Conservation (phyloP, 2,113 vertebrate genomes). For the Neolamprologus sp. region DNA sequence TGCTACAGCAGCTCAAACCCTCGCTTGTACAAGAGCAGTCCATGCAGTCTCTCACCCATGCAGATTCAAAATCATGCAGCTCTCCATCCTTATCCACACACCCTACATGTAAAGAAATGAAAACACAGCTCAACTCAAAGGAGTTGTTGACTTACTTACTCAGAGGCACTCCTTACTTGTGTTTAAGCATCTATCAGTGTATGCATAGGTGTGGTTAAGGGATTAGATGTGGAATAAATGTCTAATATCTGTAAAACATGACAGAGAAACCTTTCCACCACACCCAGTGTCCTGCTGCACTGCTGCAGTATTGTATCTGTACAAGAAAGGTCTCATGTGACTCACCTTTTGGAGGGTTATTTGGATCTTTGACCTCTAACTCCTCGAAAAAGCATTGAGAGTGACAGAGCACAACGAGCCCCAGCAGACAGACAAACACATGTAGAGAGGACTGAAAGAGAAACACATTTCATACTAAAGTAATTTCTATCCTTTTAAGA, state of each 20-base stretch:
- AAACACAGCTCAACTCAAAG: neutral
- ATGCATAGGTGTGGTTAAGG: neutral
- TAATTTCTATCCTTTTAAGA: neutral
- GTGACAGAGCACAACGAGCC: constrained; percentile 21
- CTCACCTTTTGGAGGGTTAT: constrained; percentile 28
- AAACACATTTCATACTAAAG: neutral
- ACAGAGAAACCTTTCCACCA: neutral
- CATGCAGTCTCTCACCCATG: constrained; percentile 21
- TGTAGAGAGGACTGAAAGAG: constrained; percentile 12
- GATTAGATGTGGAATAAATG: neutral
- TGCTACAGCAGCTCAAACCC: neutral
- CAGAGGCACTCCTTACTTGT: neutral
- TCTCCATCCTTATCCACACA: constrained; percentile 33
- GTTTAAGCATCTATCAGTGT: neutral
- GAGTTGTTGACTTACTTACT: neutral
- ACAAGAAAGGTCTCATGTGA: neutral
- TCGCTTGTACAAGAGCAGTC: neutral
- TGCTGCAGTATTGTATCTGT: neutral
- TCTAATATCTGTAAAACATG: neutral
- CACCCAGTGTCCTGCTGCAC: neutral
- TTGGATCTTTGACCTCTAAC: neutral
- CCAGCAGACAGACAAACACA: constrained; percentile 22
- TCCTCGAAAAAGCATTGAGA: neutral
- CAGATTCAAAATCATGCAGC: neutral
- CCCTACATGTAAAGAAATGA: neutral